phyloP scores from a whole-genome alignment of 2,113 vertebrate species.

The Sardina pilchardus region DNA sequence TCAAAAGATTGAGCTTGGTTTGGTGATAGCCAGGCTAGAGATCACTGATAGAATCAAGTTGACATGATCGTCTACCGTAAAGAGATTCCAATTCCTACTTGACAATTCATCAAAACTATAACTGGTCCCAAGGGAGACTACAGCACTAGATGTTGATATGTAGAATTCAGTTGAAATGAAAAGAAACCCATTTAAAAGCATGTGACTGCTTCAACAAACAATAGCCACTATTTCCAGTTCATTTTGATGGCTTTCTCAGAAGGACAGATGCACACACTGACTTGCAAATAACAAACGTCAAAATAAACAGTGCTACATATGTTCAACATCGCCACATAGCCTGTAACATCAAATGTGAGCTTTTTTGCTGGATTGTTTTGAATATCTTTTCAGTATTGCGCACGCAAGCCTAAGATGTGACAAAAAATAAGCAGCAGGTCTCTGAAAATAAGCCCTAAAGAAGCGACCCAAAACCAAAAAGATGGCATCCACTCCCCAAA shows the following conservation, averaged over 20 bases:
- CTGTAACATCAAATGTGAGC: not conserved
- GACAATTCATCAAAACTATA: not conserved
- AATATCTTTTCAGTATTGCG: not conserved
- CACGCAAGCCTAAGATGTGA: not conserved
- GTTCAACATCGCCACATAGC: no score
- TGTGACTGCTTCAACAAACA: no score
- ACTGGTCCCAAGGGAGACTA: no score
- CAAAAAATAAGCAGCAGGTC: no score
- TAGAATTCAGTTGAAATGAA: not conserved
- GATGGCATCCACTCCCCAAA: no score
- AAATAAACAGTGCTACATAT: not conserved
- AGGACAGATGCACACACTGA: not conserved
- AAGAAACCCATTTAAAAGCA: not conserved
- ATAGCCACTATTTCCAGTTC: not conserved
- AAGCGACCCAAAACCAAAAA: no score
- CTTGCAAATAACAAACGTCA: not conserved
- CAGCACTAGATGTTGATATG: not conserved
- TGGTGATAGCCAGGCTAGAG: no score
- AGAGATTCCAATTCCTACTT: not conserved
- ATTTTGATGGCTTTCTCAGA: not conserved
- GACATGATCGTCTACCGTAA: not conserved
- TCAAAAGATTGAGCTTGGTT: no score
- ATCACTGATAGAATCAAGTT: not conserved
- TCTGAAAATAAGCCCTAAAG: no score
- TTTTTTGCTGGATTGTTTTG: not conserved